phyloP scores from a whole-genome alignment of 2,888 invertebrate genomes.

The Eurytoma californica region DNA sequence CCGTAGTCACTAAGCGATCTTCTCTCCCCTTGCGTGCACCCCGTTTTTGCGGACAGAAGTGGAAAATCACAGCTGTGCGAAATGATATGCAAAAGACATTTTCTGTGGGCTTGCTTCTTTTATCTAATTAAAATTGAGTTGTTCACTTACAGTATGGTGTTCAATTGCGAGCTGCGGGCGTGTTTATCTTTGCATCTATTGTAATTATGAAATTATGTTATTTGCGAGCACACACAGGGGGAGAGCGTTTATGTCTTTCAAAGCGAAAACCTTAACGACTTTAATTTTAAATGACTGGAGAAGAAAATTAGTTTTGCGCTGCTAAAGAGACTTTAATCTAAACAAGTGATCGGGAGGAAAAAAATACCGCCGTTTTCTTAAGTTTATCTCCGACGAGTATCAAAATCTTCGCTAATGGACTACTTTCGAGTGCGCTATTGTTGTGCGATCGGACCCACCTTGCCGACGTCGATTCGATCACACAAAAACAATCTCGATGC shows the following conservation, averaged over 20 bases:
- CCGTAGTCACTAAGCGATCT: background rate
- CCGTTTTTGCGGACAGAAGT: background rate
- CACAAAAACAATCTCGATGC: background rate
- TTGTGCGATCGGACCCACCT: too few relatives aligned
- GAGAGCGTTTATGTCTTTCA: background rate
- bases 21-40: background rate
- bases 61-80: background rate
- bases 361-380: background rate
- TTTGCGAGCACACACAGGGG: background rate
- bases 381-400: too few relatives aligned
- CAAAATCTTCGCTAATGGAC: too few relatives aligned
- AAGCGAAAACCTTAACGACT: background rate
- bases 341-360: background rate
- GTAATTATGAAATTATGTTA: slow-evolving; percentile 45
- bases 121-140: slow-evolving; percentile 20
- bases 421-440: too few relatives aligned
- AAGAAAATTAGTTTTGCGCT: background rate
- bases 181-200: slow-evolving; percentile 24
- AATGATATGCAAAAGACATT: background rate
- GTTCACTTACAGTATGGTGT: background rate
- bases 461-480: too few relatives aligned
- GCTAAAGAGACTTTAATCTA: background rate
- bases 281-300: background rate
- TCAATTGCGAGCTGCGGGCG: background rate
- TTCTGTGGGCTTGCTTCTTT: background rate